phyloP scores from a whole-genome alignment of 2,113 vertebrate species.

The Oceanodroma tethys region DNA sequence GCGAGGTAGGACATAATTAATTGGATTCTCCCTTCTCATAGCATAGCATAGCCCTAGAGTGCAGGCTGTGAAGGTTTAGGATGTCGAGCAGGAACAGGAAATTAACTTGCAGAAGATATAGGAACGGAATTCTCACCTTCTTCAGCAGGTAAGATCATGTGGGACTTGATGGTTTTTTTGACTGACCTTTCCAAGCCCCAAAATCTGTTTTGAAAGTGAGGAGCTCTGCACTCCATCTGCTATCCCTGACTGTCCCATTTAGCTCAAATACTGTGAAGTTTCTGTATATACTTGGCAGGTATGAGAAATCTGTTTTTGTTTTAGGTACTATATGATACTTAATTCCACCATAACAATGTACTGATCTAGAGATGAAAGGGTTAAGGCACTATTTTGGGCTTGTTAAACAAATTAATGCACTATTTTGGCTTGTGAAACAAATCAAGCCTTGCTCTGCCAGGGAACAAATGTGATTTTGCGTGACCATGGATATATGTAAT shows the following conservation, averaged over 20 bases:
- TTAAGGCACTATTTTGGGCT: neutral
- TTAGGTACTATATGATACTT: neutral
- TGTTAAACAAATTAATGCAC: neutral
- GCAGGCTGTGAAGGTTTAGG: neutral
- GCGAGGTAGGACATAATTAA: slow-evolving; percentile 11
- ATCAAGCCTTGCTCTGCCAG: neutral
- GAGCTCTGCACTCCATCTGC: neutral
- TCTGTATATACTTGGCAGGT: neutral
- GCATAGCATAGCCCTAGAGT: neutral
- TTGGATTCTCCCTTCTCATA: neutral
- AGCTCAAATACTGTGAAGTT: neutral
- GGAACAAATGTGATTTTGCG: neutral
- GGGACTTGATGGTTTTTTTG: neutral
- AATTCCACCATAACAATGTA: neutral
- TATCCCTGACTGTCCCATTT: neutral
- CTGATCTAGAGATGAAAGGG: neutral
- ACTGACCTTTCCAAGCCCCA: neutral
- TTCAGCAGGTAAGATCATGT: neutral
- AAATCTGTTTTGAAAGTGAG: neutral
- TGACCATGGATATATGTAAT: neutral
- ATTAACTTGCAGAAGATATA: neutral
- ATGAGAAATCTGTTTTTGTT: neutral
- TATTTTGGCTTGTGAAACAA: neutral
- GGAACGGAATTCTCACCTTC: neutral
- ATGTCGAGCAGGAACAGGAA: neutral